A percentile compares a stretch with the other conserved stretches of the same genome.
These are phyloP conservation scores for Pyxicephalus adspersus DNA, from an alignment of 2,113 vertebrate species.

Conservation along the genomic window DNA sequence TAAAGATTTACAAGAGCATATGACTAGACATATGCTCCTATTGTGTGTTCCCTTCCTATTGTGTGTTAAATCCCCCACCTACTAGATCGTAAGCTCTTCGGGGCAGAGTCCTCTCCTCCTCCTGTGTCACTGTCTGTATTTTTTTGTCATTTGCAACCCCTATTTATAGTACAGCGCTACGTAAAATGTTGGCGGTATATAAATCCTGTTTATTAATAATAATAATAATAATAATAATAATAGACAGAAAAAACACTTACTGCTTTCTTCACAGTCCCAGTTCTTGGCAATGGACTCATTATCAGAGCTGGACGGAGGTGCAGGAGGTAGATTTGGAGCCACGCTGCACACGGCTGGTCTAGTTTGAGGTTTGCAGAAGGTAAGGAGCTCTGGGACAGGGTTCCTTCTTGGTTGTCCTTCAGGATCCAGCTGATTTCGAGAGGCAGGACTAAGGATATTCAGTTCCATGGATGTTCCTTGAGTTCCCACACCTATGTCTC, in stretches of 20 bases:
- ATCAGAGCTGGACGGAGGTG: constrained; percentile 77
- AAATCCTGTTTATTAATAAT: no score
- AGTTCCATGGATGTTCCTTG: constrained; percentile 80
- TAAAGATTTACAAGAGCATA: no score
- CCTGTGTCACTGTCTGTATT: no score
- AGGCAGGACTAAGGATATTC: constrained; percentile 69
- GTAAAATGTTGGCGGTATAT: no score
- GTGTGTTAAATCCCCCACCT: no score
- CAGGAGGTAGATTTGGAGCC: constrained; percentile 86
- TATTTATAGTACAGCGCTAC: no score
- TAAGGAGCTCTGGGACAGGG: constrained; percentile 64
- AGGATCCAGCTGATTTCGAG: constrained; percentile 76
- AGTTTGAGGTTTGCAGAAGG: constrained; percentile 72
- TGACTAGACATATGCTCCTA: no score
- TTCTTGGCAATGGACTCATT: constrained; percentile 86
- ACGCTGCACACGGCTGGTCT: constrained; percentile 91
- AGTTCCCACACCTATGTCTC: constrained; percentile 76
- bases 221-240: no score
- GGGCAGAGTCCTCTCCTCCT: no score
- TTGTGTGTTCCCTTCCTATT: no score
- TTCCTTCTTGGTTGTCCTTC: constrained; percentile 68
- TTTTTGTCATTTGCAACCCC: no score
- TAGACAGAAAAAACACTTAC: constrained; percentile 68
- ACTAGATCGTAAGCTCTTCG: no score
- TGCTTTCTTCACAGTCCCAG: constrained; percentile 91